A percentile compares a stretch with the other conserved stretches of the same genome.
Evolutionary conservation across 2,113 vertebrate genomes (phyloP).

Genomic region (Polypterus senegalus): DNA sequence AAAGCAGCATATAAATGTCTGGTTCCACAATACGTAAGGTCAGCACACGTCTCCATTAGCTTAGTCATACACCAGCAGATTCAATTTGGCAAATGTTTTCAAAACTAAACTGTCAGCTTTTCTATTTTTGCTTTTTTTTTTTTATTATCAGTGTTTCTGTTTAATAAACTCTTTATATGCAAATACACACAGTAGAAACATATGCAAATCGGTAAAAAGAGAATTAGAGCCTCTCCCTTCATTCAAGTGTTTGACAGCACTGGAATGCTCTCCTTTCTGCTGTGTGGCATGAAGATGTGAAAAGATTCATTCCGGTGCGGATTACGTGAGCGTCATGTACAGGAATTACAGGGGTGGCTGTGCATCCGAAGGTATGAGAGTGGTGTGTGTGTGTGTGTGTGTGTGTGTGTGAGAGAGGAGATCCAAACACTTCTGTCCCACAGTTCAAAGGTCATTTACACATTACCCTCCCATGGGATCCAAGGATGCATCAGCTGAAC

Average conservation of each 20-base stretch:
- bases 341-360: too few relatives aligned
- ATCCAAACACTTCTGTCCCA: too few relatives aligned
- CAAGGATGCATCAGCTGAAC: too few relatives aligned
- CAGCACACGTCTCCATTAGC: not conserved
- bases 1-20: not conserved
- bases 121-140: not conserved
- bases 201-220: not conserved
- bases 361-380: too few relatives aligned
- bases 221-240: not conserved
- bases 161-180: slow-evolving; percentile 1
- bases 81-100: not conserved
- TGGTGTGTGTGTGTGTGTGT: too few relatives aligned
- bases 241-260: not conserved
- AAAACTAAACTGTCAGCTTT: not conserved
- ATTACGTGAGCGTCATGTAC: too few relatives aligned
- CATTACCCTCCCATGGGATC: too few relatives aligned
- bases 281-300: too few relatives aligned
- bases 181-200: not conserved
- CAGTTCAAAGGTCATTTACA: too few relatives aligned
- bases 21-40: not conserved
- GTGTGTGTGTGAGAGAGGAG: too few relatives aligned
- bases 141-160: not conserved
- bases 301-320: too few relatives aligned
- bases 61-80: not conserved
- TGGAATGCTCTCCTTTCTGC: not conserved